Base-by-base conservation (phyloP, 2,888 invertebrate genomes). In the Agrotis segetum region DNA sequence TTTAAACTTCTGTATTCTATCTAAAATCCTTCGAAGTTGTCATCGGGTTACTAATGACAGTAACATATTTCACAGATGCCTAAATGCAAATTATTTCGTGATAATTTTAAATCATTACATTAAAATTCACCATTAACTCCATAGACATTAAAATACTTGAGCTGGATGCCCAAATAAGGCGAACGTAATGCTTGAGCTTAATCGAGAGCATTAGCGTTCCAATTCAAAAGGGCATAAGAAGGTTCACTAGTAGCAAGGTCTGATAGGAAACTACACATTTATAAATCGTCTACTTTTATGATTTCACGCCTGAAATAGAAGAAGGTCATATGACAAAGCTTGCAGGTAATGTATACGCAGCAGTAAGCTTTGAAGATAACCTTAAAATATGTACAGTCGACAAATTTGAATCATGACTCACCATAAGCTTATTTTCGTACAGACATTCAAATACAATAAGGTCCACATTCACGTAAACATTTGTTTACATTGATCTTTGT, bases 121-220 rank as follows among this genome's bases (percentile, higher is more conserved):
- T 19, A 63, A 65, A 29, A 40, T 58, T 16, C 17, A 19, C 19
- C 34, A 76, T 62, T 64, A 71, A 46, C 46, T 44, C 17, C 34
- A 46, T 63, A 60, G 24, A 47, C 65, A 65, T 66, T 70, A 59
- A 72, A 56, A 67, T 74, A 9, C 14, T 29, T 71, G 63, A 58
- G 63, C 71, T 83, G n/a, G 29, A 61, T 76, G 64, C 29, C 71
- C 71, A 61, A 77, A 83, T 64, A 72, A 11, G 66, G 76, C n/a
- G 47, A 66, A 46, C 14, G 16, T 63, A 59, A 69, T 53, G 46
- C 13, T 24, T n/a, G 61, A 58, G 34, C n/a, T 68, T 74, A 58
- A 69, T 60, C 21, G 58, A 71, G 73, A 71, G 24, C 9, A 40
- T 46, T 17, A 47, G 52, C 14, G 50, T 14, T 13, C 11, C 13